A percentile compares a stretch with the other conserved stretches of the same genome.
Conservation (phyloP, 2,113 vertebrate species). For the Pedionomus torquatus region DNA sequence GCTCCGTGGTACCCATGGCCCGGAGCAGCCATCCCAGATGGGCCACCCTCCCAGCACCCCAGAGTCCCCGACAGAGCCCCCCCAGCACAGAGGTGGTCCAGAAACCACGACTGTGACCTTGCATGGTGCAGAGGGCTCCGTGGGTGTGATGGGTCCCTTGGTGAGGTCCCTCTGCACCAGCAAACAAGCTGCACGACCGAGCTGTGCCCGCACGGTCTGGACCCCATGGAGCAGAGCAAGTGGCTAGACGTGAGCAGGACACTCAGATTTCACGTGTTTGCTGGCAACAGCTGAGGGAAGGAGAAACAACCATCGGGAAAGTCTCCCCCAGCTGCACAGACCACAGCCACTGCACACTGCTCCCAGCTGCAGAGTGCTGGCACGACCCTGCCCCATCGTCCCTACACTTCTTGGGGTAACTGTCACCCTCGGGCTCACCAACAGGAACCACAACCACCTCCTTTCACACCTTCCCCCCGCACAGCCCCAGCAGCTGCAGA, state of each 20-base stretch:
- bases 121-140: neutral
- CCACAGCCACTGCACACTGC: neutral
- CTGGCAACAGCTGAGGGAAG: neutral
- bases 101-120: neutral
- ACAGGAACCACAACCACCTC: neutral
- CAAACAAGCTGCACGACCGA: accelerated
- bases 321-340: neutral
- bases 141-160: no score
- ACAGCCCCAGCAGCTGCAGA: neutral
- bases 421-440: accelerated
- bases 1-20: accelerated
- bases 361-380: neutral
- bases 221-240: accelerated
- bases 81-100: neutral
- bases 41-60: neutral
- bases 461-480: neutral
- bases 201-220: accelerated
- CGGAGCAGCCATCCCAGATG: accelerated
- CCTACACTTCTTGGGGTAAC: neutral
- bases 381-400: neutral
- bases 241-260: neutral
- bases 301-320: neutral
- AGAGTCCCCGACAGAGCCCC: neutral
- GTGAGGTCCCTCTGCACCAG: neutral
- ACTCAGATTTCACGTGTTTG: neutral